These are phyloP conservation scores for Petrocephalus zakoni DNA, from an alignment of 2,113 vertebrate genomes.

Conservation along the genomic window DNA sequence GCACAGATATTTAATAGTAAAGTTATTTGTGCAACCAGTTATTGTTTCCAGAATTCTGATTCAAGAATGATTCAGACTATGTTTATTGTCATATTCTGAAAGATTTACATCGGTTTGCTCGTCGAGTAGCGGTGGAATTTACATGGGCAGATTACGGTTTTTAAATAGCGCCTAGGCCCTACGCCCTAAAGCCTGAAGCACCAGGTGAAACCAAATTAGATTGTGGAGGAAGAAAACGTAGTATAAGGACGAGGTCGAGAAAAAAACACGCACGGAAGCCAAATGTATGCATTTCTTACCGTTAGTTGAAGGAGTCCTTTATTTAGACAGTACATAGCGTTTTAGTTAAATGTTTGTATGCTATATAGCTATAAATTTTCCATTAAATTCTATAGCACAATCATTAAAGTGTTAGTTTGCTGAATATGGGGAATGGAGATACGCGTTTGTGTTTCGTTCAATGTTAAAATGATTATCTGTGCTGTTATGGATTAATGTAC, in stretches of 20 bases:
- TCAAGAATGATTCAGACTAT: not conserved
- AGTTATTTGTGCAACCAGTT: not conserved
- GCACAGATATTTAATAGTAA: not conserved
- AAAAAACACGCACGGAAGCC: not conserved
- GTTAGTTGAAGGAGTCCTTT: not conserved
- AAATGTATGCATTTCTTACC: not conserved
- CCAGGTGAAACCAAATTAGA: not conserved
- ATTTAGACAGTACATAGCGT: not conserved
- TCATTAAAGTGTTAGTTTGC: not conserved
- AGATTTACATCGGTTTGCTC: not conserved
- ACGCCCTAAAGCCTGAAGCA: not conserved
- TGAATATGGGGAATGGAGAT: not conserved
- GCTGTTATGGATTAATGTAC: not conserved
- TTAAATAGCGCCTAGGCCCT: not conserved
- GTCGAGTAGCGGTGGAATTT: not conserved
- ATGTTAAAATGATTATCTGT: not conserved
- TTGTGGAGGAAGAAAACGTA: not conserved
- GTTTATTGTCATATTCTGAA: not conserved
- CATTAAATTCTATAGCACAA: not conserved
- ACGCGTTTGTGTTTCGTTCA: not conserved
- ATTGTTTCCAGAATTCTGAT: not conserved
- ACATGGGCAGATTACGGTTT: not conserved
- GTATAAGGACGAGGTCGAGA: not conserved
- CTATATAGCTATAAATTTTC: not conserved
- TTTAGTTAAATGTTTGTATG: not conserved